Evolutionary conservation across 2,113 vertebrate genomes (phyloP), one percentile per base, ranked within the genome.

Genomic region (Macrotis lagotis): DNA sequence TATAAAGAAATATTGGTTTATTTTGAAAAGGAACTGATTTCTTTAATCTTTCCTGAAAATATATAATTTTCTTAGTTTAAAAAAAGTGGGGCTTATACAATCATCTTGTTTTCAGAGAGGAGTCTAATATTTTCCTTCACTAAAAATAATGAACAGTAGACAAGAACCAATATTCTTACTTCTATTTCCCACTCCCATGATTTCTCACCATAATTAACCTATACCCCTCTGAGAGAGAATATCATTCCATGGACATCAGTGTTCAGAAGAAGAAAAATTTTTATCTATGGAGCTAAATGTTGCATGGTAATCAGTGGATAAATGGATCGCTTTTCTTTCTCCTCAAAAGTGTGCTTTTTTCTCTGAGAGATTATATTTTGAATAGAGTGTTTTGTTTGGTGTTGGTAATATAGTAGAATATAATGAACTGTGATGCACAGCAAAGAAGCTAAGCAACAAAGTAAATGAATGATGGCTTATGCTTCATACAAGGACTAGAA

Each of bases 381-480:
- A 98, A 97, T 97, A 97, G 97, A 92, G 93, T 97, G 25, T 96
- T 98, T 97, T 98, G 93, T 96, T 92, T 97, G 97, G 94, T 96
- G 95, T 93, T 97, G 89, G 92, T 91, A 97, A 93, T 96, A 59
- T 0, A 0, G 96, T 96, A 92, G 88, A 96, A 83, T 97, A 97
- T 98, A 97, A 98, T 98, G 97, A 98, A 96, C 94, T 93, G 51
- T 50, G 28, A 97, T 96, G 97, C 94, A 95, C 96, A 92, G 95
- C 93, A 92, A 95, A 92, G 96, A 97, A 93, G 90, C 95, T 97
- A 96, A 97, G 92, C 51, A 52, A 55, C 74, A 92, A 48, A 97
- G 52, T 91, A 95, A 96, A 90, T 95, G 96, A 97, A 91, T 95
- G 96, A 88, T 92, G 0, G 96, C 90, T 96, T 44, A 3, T 44